Base-by-base conservation (phyloP, 1,140 invertebrate species). In the Drosophila persimilis region DNA sequence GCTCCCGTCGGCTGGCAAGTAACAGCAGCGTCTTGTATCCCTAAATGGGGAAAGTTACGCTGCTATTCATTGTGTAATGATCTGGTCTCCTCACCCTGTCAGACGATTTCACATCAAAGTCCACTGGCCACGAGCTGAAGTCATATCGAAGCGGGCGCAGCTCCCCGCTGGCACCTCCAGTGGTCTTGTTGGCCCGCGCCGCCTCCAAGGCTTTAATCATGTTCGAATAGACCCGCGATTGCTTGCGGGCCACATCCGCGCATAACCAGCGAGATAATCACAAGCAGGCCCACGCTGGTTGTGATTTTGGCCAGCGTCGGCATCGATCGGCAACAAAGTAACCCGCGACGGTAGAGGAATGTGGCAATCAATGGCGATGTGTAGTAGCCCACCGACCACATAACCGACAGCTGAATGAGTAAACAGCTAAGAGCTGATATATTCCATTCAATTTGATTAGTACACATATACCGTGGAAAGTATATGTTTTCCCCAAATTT, bases 111-210 rank as follows among this genome's bases (percentile, higher is more conserved):
- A 93, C 92, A 79, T 92, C 92, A 90, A 95, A 98, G 73, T 97
- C 95, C 11, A 96, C 92, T 20, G 97, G 96, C 96, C 96, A 98
- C 4, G 94, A 93, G 89, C 93, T 93, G 89, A 97, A 98, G 62
- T 98, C 97, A 93, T 98, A 89, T 98, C 97, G 92, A 96, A 98
- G 44, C 93, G 93, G n/a, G 20, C 94, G 92, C 20, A 98, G 91
- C 41, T 93, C 92, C 59, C 93, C 92, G 81, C 95, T 95, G 31
- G 20, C 20, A 20, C 20, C 20, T 20, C 20, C 20, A 20, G 20
- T 20, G 20, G 93, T 93, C 56, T 93, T 81, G 44, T 92, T 80
- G 2, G 90, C 77, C 61, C 93, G 93, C 1, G 94, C 93, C 44
- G 92, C 91, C 5, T 92, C 92, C 6, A 97, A 90, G 1, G 93